Evolutionary conservation across 2,113 vertebrate genomes (phyloP).

Genomic region (Burhinus bistriatus): DNA sequence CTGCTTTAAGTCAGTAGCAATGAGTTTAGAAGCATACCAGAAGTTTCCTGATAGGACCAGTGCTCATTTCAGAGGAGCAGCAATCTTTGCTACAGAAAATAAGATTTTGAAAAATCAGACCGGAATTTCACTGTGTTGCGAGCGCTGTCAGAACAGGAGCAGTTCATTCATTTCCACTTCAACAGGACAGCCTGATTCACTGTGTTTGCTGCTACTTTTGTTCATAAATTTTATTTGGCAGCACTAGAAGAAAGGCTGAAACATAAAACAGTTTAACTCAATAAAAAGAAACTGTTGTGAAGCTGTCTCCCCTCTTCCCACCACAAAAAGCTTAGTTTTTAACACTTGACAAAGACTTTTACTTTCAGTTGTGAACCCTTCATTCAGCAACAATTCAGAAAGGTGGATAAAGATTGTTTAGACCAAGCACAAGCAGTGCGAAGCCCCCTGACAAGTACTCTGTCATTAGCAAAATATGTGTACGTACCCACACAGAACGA

Average conservation of each 20-base stretch:
- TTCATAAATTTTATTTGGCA: constrained; percentile 10
- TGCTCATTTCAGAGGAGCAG: background rate
- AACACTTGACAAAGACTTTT: background rate
- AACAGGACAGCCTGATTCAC: background rate
- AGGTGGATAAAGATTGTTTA: background rate
- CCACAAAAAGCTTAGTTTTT: background rate
- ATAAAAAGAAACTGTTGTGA: background rate
- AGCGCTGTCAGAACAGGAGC: background rate
- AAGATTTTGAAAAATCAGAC: background rate
- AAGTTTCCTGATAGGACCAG: background rate
- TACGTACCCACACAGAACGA: background rate
- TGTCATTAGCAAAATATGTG: background rate
- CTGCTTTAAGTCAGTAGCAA: background rate
- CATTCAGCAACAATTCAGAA: background rate
- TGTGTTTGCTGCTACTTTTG: background rate
- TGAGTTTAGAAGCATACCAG: background rate
- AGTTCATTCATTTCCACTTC: background rate
- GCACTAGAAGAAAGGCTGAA: background rate
- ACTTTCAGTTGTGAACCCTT: background rate
- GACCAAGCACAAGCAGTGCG: background rate
- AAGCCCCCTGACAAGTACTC: background rate
- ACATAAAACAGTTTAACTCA: background rate
- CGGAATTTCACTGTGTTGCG: background rate
- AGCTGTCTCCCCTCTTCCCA: background rate
- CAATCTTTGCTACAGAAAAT: background rate